phyloP scores from a whole-genome alignment of 2,888 invertebrate species.

The Ennomos fuscantarius region DNA sequence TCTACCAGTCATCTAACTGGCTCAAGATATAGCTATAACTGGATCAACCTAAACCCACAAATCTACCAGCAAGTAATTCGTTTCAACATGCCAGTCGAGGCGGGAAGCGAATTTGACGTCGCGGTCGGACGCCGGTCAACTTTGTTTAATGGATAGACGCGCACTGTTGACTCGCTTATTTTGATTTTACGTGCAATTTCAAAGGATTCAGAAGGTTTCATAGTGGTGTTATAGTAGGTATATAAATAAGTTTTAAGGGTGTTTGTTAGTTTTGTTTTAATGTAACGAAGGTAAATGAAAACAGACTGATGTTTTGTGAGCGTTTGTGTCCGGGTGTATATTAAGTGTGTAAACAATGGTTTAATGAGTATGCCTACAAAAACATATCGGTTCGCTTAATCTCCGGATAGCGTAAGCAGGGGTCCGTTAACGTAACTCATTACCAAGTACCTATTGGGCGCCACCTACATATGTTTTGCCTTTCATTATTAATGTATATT shows the following conservation, averaged over 20 bases:
- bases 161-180: slow-evolving; percentile 21
- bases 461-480: no score
- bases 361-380: background rate
- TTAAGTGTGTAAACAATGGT: background rate
- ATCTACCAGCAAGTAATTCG: slow-evolving; percentile 10
- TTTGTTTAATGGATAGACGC: slow-evolving; percentile 23
- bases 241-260: slow-evolving; percentile 2
- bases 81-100: slow-evolving; percentile 11
- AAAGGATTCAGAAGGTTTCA: slow-evolving; percentile 13
- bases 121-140: slow-evolving; percentile 23
- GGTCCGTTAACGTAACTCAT: no score
- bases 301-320: slow-evolving; percentile 2
- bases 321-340: background rate
- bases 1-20: background rate
- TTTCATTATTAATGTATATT: no score
- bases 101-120: slow-evolving; percentile 12
- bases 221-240: background rate
- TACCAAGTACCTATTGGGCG: no score
- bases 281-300: background rate
- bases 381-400: no score
- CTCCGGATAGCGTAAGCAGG: no score
- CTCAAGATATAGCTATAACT: background rate
- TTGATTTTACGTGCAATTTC: slow-evolving; percentile 22
- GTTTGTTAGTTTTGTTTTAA: slow-evolving; percentile 7
- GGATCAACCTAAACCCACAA: slow-evolving; percentile 8